Conservation (phyloP, 2,888 invertebrate genomes). For the Callyntrura guangdongensis region DNA sequence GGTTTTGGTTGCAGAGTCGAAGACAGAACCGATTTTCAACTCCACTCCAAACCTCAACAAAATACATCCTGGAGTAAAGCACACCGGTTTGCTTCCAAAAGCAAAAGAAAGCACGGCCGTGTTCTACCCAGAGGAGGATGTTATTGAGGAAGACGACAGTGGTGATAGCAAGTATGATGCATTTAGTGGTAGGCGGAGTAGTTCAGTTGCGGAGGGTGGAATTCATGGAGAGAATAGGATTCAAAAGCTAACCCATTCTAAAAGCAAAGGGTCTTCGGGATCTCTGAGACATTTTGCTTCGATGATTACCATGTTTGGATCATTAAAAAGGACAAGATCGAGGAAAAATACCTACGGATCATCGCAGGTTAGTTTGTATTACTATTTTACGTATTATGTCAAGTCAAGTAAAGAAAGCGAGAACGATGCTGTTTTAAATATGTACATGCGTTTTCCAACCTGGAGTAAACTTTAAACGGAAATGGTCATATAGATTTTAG, state of each 20-base stretch:
- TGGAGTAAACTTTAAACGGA: too few relatives aligned
- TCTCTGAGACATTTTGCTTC: constrained; percentile 73
- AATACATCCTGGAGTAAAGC: constrained; percentile 64
- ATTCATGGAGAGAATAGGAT: constrained; percentile 5
- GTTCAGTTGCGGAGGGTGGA: constrained; percentile 47
- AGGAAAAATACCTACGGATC: constrained; percentile 78
- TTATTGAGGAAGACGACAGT: constrained; percentile 59
- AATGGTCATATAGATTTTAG: too few relatives aligned
- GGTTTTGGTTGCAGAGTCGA: constrained; percentile 54
- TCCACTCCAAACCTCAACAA: constrained; percentile 83
- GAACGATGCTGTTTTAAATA: background rate
- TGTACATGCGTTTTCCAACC: too few relatives aligned
- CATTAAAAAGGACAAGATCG: constrained; percentile 72
- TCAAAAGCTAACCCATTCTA: constrained; percentile 23
- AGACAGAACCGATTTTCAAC: constrained; percentile 65
- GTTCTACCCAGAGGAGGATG: constrained; percentile 65
- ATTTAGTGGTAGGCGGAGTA: constrained; percentile 64
- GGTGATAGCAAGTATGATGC: constrained; percentile 46
- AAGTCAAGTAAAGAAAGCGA: background rate
- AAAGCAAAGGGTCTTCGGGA: constrained; percentile 47
- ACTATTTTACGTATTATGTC: background rate
- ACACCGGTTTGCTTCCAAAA: background rate
- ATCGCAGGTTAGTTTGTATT: constrained; percentile 71
- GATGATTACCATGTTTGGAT: constrained; percentile 77
- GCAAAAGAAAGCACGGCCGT: constrained; percentile 52